These are phyloP conservation scores for Pongo abelii DNA, from an alignment of 2,113 vertebrate genomes.

Conservation along the genomic window DNA sequence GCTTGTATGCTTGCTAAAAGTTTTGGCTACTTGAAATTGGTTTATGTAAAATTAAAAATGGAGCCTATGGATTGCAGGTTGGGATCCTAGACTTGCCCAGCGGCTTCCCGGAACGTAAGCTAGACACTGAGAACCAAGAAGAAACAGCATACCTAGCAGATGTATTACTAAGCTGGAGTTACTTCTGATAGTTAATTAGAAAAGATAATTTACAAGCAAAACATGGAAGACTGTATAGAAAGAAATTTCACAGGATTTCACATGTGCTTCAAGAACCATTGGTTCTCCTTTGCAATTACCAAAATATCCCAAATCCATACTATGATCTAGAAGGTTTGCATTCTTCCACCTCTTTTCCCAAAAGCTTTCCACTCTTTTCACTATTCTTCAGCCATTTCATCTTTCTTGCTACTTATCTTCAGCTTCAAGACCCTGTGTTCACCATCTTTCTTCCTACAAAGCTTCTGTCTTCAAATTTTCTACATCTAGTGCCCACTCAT, in stretches of 20 bases:
- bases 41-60: neutral
- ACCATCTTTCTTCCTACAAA: neutral
- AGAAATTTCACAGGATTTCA: neutral
- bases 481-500: neutral
- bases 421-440: neutral
- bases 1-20: neutral
- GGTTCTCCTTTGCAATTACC: rapidly evolving
- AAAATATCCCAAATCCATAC: neutral
- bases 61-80: rapidly evolving
- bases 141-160: neutral
- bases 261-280: neutral
- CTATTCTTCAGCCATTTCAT: neutral
- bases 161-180: neutral
- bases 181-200: neutral
- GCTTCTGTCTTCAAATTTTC: neutral
- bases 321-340: neutral
- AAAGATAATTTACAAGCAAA: neutral
- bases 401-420: neutral
- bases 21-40: neutral
- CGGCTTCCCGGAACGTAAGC: neutral
- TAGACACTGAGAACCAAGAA: neutral
- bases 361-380: neutral
- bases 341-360: neutral
- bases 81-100: neutral
- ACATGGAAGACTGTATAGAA: neutral